Evolutionary conservation across 2,888 invertebrate species (phyloP).

Genomic region (Petrophora chlorosata): DNA sequence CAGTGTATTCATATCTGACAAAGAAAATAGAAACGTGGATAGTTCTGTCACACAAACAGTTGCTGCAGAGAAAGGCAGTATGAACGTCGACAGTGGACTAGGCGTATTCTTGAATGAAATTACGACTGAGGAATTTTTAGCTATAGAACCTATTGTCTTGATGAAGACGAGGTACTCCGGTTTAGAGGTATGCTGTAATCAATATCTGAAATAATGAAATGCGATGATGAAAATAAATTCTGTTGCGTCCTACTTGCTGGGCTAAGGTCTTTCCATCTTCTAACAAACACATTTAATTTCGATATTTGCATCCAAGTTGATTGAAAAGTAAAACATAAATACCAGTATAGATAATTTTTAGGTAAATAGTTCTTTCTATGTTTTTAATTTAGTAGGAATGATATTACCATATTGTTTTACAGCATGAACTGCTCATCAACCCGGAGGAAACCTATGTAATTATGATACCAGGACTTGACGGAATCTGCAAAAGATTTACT

Average conservation of each 20-base stretch:
- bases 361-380: too few relatives aligned
- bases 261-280: too few relatives aligned
- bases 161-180: constrained; percentile 16
- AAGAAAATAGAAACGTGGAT: background rate
- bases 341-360: too few relatives aligned
- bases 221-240: too few relatives aligned
- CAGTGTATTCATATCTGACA: constrained; percentile 10
- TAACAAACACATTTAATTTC: too few relatives aligned
- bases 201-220: too few relatives aligned
- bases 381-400: too few relatives aligned
- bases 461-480: constrained; percentile 33
- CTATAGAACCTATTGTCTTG: constrained; percentile 18
- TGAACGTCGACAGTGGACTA: constrained; percentile 10
- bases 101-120: constrained; percentile 14
- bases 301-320: too few relatives aligned
- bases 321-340: too few relatives aligned
- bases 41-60: too few relatives aligned
- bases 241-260: too few relatives aligned
- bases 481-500: constrained; percentile 13
- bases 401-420: background rate
- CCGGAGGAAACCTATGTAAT: constrained; percentile 17
- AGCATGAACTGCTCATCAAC: constrained; percentile 18
- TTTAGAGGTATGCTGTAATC: constrained; percentile 8
- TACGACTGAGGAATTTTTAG: constrained; percentile 16
- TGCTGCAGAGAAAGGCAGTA: background rate